Conservation (phyloP, 53 echinoderm and acorn worm species). For the Mesocentrotus franciscanus region DNA sequence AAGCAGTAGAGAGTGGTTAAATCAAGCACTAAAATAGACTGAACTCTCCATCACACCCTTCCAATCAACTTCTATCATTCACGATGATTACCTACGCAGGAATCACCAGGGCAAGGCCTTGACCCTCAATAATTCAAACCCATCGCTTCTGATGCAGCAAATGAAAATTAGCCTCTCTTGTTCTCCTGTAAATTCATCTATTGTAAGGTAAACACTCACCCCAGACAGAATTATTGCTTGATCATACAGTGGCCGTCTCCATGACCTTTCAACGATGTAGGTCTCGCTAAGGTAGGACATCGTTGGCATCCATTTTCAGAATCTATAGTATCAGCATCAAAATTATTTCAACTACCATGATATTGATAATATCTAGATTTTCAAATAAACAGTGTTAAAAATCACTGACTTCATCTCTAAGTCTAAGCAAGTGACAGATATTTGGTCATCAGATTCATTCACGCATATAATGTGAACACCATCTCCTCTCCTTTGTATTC, state of each 20-base stretch:
- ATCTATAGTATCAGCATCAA: background rate
- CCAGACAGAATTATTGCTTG: background rate
- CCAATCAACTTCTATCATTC: background rate
- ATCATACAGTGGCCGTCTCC: background rate
- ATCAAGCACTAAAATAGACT: background rate
- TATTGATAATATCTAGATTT: no score
- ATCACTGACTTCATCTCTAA: no score
- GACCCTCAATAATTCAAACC: background rate
- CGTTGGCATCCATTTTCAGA: no score
- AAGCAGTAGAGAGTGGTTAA: background rate
- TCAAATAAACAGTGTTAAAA: no score
- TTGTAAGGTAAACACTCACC: background rate
- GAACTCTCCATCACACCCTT: background rate
- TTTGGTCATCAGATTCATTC: no score
- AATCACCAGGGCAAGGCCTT: background rate
- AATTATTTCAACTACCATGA: background rate
- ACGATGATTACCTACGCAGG: background rate
- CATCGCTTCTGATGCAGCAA: slow-evolving; percentile 7
- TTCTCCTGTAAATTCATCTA: background rate
- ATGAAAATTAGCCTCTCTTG: slow-evolving; percentile 19
- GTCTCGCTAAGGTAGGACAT: background rate
- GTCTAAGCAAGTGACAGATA: no score
- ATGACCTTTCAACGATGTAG: background rate
- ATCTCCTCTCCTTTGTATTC: no score
- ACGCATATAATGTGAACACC: no score